Conservation (phyloP, 2,113 vertebrate species). For the Solea solea region DNA sequence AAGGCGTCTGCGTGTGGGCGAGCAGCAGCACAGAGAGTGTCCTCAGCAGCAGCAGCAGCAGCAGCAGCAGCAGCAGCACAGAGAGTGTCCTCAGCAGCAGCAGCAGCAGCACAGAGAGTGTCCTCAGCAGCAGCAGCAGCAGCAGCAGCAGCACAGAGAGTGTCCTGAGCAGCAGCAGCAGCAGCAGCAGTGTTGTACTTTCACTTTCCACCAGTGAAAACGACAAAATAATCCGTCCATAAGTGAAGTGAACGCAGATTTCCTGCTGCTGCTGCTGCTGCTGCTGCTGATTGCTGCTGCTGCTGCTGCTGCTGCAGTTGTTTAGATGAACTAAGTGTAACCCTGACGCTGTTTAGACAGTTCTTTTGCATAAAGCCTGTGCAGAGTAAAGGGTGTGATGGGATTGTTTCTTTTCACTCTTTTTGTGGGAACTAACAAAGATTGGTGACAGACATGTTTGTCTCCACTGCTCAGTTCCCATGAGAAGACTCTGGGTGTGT, state of each 20-base stretch:
- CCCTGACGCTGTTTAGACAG: not conserved
- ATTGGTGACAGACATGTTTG: constrained; percentile 62
- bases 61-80: not conserved
- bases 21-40: constrained; percentile 19
- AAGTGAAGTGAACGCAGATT: not conserved
- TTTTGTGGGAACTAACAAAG: constrained; percentile 56
- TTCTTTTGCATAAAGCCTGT: constrained; percentile 29
- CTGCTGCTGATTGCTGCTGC: too few relatives aligned
- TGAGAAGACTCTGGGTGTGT: constrained; percentile 72
- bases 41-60: not conserved
- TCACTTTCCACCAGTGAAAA: constrained; percentile 37
- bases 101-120: not conserved
- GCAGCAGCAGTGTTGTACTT: constrained; percentile 28
- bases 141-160: constrained; percentile 8
- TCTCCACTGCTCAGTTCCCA: constrained; percentile 76
- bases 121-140: not conserved
- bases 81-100: constrained; percentile 10
- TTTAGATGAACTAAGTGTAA: not conserved
- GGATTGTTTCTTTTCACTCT: constrained; percentile 35
- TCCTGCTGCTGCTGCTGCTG: not conserved
- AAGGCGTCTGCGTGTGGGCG: constrained; percentile 49
- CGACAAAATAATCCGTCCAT: not conserved
- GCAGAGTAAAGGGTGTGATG: constrained; percentile 37
- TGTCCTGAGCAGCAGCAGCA: constrained; percentile 1
- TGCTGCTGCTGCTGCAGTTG: not conserved